A percentile compares a stretch with the other conserved stretches of the same genome.
Conservation (phyloP, 2,888 invertebrate genomes). For the Dryocosmus kuriphilus region DNA sequence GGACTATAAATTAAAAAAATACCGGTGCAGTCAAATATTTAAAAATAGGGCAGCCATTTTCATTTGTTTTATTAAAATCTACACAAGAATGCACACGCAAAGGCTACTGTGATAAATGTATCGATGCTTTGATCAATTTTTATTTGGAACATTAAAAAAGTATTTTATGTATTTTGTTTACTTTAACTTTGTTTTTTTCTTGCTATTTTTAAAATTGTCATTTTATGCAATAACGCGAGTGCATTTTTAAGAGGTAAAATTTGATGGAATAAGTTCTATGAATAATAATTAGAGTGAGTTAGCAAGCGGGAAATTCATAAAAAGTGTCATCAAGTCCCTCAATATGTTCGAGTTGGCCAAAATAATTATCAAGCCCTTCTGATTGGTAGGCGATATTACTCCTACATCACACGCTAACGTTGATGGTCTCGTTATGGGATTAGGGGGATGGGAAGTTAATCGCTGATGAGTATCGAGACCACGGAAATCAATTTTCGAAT, state of each 20-base stretch:
- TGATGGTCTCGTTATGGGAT: conserved; percentile 29
- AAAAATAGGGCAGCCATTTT: neutral
- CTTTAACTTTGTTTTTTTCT: neutral
- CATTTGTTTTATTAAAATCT: too few relatives aligned
- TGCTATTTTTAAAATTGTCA: neutral
- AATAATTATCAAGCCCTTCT: conserved; percentile 25
- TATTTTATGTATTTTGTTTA: too few relatives aligned
- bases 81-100: too few relatives aligned
- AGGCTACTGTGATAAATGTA: too few relatives aligned
- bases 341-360: neutral
- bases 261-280: neutral
- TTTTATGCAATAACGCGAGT: neutral
- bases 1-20: neutral
- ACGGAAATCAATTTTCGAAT: conserved; percentile 27
- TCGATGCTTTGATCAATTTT: too few relatives aligned
- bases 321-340: neutral
- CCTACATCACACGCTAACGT: conserved; percentile 28
- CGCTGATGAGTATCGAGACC: conserved; percentile 29
- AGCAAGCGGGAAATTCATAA: neutral
- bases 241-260: neutral
- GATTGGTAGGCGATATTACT: conserved; percentile 29
- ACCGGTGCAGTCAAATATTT: neutral
- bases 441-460: conserved; percentile 18
- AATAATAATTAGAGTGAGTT: neutral
- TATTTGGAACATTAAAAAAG: too few relatives aligned